A percentile compares a stretch with the other conserved stretches of the same genome.
These are phyloP conservation scores for Macrobrachium rosenbergii DNA, from an alignment of 1,140 invertebrate genomes.

Conservation along the genomic window DNA sequence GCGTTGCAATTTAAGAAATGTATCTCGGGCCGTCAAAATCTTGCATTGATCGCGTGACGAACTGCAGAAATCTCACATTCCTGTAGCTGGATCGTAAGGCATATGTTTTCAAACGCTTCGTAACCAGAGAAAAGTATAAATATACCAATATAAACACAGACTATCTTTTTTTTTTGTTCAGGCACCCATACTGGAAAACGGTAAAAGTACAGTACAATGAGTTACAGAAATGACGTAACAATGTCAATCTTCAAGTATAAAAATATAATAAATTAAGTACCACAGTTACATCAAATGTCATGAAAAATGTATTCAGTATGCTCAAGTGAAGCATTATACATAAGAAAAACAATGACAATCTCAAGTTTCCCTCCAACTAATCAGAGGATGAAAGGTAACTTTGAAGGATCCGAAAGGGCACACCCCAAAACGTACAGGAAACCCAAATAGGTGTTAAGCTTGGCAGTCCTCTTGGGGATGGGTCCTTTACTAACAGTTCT, in stretches of 20 bases:
- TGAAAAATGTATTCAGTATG: not conserved
- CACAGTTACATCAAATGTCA: constrained; percentile 11
- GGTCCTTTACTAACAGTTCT: constrained; percentile 82
- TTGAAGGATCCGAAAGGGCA: constrained; percentile 58
- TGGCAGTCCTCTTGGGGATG: constrained; percentile 89
- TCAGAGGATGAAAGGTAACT: constrained; percentile 55
- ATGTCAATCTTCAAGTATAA: constrained; percentile 22
- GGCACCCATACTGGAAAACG: too few species aligned
- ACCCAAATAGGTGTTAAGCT: constrained; percentile 91
- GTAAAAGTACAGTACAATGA: not conserved
- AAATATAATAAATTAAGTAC: constrained; percentile 51
- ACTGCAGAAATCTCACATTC: too few species aligned
- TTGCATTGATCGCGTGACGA: too few species aligned
- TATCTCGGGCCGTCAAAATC: too few species aligned
- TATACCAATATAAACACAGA: too few species aligned
- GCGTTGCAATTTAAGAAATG: too few species aligned
- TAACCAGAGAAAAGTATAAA: too few species aligned
- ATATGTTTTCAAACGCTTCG: too few species aligned
- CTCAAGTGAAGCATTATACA: not conserved
- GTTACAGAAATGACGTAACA: not conserved
- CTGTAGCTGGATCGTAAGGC: too few species aligned
- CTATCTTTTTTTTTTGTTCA: too few species aligned
- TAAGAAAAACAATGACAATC: not conserved
- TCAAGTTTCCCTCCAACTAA: not conserved
- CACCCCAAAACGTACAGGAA: constrained; percentile 70